Evolutionary conservation across 2,113 vertebrate genomes (phyloP), one percentile per base, ranked within the genome.

Genomic region (Hippocampus mohnikei): DNA sequence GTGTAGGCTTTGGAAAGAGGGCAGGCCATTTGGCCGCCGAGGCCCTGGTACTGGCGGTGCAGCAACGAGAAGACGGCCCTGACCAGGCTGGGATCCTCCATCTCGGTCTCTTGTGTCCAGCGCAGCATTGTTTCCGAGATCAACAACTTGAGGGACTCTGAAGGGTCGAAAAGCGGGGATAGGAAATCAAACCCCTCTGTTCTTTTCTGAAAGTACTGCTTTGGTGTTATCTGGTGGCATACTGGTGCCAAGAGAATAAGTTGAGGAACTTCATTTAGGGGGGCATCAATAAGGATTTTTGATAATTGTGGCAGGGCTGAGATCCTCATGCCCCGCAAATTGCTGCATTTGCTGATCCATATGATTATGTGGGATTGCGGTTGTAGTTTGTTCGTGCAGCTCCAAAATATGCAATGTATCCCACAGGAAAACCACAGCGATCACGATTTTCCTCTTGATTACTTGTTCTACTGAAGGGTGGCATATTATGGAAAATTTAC

Each of bases 81-180:
- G 72, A 97, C 94, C 86, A 98, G 72, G 33, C 91, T 91, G 0
- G 96, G 93, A 74, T 97, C 94, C 71, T 95, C 94, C 40, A 97
- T 95, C 59, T 94, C 92, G 0, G 91, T 94, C 82, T 98, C 95
- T 78, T 96, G 94, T 23, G 95, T 93, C 96, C 96, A 98, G 4
- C 85, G 91, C 20, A 96, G 94, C 95, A 97, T 94, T 0, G 94
- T 96, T 42, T 94, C 92, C 3, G 94, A 97, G 69, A 98, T 97
- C 77, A 96, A 44, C 73, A 93, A 91, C 85, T 95, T 94, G n/a
- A 98, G 93, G 66, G 92, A 95, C 56, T 93, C 96, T 98, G 84
- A 15, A 25, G 56, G 23, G 25, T 11, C 33, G 58, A 33, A 33
- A 18, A 33, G 16, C 5, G 16, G 15, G 16, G 15, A 1, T 18